Evolutionary conservation across 2,797 vertebrate species (phyloP), one percentile per base, ranked within the genome.

Genomic region (Neosilurus mollespiculum): DNA sequence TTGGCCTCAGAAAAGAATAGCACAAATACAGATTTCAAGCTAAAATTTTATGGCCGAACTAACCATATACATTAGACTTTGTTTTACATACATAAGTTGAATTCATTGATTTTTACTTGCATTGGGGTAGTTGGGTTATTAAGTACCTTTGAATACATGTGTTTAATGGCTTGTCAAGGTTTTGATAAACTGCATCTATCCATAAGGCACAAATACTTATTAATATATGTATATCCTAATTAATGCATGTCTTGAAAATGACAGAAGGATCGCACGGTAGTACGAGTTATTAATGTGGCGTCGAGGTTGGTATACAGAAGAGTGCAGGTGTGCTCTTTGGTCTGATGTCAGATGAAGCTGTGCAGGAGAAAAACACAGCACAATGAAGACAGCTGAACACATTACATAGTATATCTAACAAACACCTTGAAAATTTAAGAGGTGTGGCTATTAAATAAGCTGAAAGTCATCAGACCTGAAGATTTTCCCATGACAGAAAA

Each of bases 291-390:
- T 70, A 70, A 18, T 20, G 16, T 59, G 80, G 26, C n/a, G n/a
- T 80, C n/a, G 7, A 5, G n/a, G 70, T 18, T 18, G 30, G 58
- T 66, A 9, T 24, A 59, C n/a, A 56, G 59, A 37, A 78, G 71
- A 72, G 37, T 84, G 70, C 76, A 79, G 66, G 10, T 4, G 49
- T 75, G 83, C 72, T 77, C 22, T 62, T 37, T 62, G 15, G 22
- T 62, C 8, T 61, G 53, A 78, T 84, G 69, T 82, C 80, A 43
- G 4, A 56, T 66, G 56, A 81, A 80, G 14, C 87, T 86, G 81
- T 73, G 58, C 1, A 56, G 43, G 3, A 62, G 67, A 49, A 81
- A 78, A 70, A 81, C 18, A 78, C 2, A n/a, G 34, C 3, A 16
- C 9, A 58, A 26, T 53, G 7, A 72, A 72, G 11, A n/a, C 20